Evolutionary conservation across 2,888 invertebrate genomes (phyloP).

Genomic region (Acholoe squamosa): DNA sequence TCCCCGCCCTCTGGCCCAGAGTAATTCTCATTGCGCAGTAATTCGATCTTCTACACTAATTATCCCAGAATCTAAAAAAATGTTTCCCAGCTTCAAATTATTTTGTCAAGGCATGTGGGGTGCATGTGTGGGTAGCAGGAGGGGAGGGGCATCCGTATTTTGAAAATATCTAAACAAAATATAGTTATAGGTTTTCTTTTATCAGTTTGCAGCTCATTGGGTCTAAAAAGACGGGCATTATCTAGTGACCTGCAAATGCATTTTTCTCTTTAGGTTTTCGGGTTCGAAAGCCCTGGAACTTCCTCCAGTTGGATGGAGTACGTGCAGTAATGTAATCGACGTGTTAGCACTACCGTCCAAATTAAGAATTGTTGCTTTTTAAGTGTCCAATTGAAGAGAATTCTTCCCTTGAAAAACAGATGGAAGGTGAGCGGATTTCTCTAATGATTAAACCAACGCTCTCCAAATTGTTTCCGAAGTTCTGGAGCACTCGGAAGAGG

Average conservation of each 20-base stretch:
- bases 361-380: background rate
- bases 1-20: background rate
- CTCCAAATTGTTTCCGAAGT: background rate
- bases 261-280: background rate
- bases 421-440: background rate
- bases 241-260: background rate
- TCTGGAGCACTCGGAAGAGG: background rate
- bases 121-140: background rate
- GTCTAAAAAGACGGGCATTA: background rate
- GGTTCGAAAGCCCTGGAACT: background rate
- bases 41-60: conserved; percentile 25
- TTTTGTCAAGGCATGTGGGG: background rate
- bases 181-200: background rate
- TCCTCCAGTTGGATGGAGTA: background rate
- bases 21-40: background rate
- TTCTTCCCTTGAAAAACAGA: background rate
- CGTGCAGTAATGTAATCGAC: background rate
- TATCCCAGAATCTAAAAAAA: background rate
- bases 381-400: background rate
- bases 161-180: background rate
- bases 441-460: background rate
- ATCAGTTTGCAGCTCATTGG: background rate
- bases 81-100: background rate
- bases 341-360: background rate
- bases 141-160: background rate